phyloP scores from a whole-genome alignment of 2,888 invertebrate species.

The Lasioglossum vierecki region DNA sequence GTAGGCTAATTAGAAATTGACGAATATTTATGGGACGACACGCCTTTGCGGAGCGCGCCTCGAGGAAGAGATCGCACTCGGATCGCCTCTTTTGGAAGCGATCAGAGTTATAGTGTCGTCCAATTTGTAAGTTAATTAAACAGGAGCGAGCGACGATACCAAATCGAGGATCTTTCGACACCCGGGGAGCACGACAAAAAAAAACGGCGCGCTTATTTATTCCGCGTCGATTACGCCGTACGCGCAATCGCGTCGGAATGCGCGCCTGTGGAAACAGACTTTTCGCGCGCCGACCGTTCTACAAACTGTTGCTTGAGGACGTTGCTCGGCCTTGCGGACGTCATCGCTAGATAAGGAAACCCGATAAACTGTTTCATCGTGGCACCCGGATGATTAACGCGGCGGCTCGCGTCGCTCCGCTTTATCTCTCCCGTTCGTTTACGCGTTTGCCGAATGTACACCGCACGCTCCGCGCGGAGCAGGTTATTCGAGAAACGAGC shows the following conservation, averaged over 20 bases:
- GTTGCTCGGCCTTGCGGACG: slow-evolving; percentile 73
- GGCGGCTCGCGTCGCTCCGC: slow-evolving; percentile 8
- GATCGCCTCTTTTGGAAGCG: slow-evolving; percentile 40
- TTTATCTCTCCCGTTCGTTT: background rate
- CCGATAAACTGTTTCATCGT: slow-evolving; percentile 44
- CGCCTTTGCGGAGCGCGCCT: background rate
- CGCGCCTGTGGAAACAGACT: slow-evolving; percentile 17
- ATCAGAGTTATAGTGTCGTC: slow-evolving; percentile 15
- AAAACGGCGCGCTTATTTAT: slow-evolving; percentile 28
- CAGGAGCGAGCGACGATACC: slow-evolving; percentile 4
- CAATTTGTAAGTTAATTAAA: slow-evolving; percentile 36
- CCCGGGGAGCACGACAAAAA: background rate
- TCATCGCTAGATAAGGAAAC: slow-evolving; percentile 70
- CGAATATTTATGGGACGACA: slow-evolving; percentile 52
- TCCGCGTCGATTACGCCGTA: slow-evolving; percentile 38
- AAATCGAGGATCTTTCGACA: slow-evolving; percentile 9
- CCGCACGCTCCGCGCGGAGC: background rate
- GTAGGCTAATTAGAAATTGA: slow-evolving; percentile 56
- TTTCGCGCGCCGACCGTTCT: slow-evolving; percentile 8
- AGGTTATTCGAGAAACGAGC: slow-evolving; percentile 9
- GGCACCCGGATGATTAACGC: slow-evolving; percentile 10
- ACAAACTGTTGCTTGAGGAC: slow-evolving; percentile 61
- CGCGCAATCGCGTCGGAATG: slow-evolving; percentile 27
- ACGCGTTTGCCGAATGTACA: background rate
- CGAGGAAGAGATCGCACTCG: slow-evolving; percentile 14